A percentile compares a stretch with the other conserved stretches of the same genome.
These are phyloP conservation scores for Neuroscelio doddi DNA, from an alignment of 2,888 invertebrate genomes.

Conservation along the genomic window DNA sequence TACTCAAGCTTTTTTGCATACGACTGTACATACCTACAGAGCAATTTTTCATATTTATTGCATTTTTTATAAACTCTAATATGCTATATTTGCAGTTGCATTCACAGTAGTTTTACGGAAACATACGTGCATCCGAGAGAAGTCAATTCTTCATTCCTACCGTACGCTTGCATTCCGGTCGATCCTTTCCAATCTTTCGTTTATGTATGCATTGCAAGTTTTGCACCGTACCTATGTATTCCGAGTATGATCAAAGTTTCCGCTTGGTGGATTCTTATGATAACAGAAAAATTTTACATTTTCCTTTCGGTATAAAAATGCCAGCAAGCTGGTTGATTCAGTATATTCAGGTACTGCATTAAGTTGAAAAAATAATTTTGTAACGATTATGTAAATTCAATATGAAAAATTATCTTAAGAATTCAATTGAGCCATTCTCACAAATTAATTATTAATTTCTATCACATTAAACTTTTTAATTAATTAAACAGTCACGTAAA, in stretches of 20 bases:
- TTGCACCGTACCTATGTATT: conserved; percentile 33
- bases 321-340: too few relatives aligned
- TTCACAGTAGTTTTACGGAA: conserved; percentile 36
- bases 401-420: too few relatives aligned
- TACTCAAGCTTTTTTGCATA: background rate
- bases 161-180: conserved; percentile 31
- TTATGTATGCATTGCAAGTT: conserved; percentile 45
- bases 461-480: too few relatives aligned
- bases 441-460: too few relatives aligned
- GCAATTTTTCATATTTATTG: conserved; percentile 31
- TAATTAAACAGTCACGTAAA: too few relatives aligned
- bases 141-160: conserved; percentile 40
- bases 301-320: too few relatives aligned
- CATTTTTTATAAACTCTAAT: conserved; percentile 34
- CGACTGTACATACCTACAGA: background rate
- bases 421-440: too few relatives aligned
- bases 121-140: conserved; percentile 40
- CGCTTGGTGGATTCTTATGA: conserved; percentile 30
- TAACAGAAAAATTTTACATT: conserved; percentile 40
- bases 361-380: too few relatives aligned
- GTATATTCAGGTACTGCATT: too few relatives aligned
- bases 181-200: conserved; percentile 44
- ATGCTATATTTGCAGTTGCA: conserved; percentile 27
- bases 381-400: too few relatives aligned
- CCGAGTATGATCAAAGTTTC: conserved; percentile 41